Conservation (phyloP, 2,113 vertebrate genomes). For the Scopus umbretta region DNA sequence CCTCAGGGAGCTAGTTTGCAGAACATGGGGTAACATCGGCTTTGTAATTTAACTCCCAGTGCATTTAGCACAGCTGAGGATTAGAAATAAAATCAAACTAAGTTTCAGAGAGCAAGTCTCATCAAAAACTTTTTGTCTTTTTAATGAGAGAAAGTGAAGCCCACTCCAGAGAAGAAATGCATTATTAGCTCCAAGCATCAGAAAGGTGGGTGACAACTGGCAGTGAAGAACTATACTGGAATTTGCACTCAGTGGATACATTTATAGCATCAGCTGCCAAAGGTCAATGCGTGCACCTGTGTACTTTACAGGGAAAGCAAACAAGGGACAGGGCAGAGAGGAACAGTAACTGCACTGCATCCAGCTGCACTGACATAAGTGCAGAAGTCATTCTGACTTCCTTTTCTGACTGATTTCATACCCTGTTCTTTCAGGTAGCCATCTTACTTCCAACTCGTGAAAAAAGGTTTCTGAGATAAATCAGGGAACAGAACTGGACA, state of each 20-base stretch:
- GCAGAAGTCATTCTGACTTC: not conserved
- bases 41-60: slow-evolving; percentile 16
- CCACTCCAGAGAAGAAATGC: not conserved
- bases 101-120: not conserved
- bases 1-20: not conserved
- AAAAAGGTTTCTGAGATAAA: not conserved
- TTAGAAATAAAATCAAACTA: not conserved
- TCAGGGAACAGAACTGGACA: not conserved
- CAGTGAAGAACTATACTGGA: not conserved
- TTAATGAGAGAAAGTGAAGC: not conserved
- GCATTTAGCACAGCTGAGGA: not conserved
- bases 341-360: not conserved
- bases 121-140: not conserved
- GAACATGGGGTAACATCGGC: not conserved
- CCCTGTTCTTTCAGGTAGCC: not conserved
- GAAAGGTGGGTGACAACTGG: not conserved
- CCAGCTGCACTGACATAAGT: not conserved
- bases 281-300: not conserved
- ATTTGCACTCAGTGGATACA: not conserved
- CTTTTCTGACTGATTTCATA: not conserved
- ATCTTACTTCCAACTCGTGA: not conserved
- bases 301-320: not conserved
- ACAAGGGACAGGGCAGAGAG: not conserved
- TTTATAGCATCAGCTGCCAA: not conserved
- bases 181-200: not conserved